Evolutionary conservation across 2,797 vertebrate genomes (phyloP), one percentile per base, ranked within the genome.

Genomic region (Pitangus sulphuratus): DNA sequence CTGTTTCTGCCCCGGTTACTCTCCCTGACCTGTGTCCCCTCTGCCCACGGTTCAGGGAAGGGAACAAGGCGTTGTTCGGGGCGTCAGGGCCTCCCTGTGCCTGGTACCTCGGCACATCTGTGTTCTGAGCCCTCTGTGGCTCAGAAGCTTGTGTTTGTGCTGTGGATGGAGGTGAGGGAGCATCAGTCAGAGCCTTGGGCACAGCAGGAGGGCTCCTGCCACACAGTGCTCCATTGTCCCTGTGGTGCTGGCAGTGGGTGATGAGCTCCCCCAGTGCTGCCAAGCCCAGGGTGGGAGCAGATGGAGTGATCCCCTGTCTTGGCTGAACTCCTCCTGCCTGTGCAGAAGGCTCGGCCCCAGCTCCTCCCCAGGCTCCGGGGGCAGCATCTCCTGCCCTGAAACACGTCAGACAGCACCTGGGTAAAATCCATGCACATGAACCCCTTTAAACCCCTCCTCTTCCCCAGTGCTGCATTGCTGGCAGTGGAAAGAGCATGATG

Each of bases 181-280:
- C n/a, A 31, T 28, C 42, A 16, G 1, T 11, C 7, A 20, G 47
- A 56, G 68, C 77, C 11, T 3, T 15, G 3, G 40, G 33, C 15
- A 19, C 62, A 58, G 54, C 31, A 3, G 30, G 44, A 45, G 65
- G 51, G 14, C 17, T 48, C 33, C 58, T 24, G 40, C 21, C 16
- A 7, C 44, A 25, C 8, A 14, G 3, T 39, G 58, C 48, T 35
- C 33, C 1, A 0, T 28, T 33, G 44, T 53, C 11, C 28, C 2
- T 58, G 16, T 24, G 10, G 26, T 3, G 4, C 9, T 44, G 25
- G 6, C 1, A 1, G 40, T 1, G 8, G 3, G 4, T 12, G 5
- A 51, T 0, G 9, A 54, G 33, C 30, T 47, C 14, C 44, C 11
- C 15, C 40, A 11, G 60, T 0, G 1, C 51, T 37, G 2, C 62